These are phyloP conservation scores for Athalia rosae DNA, from an alignment of 2,888 invertebrate genomes.

Conservation along the genomic window DNA sequence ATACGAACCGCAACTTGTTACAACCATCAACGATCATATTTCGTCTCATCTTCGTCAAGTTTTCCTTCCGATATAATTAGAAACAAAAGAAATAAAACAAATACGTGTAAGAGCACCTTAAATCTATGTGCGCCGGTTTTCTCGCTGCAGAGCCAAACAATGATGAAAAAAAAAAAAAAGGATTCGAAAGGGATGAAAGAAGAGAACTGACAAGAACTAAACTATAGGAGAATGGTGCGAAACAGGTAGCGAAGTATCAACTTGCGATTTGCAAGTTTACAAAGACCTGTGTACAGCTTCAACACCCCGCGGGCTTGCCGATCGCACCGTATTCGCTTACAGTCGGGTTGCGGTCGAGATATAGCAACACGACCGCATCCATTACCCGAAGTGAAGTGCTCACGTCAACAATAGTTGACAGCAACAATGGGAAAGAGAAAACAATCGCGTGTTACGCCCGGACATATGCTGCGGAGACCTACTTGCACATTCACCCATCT, in stretches of 20 bases:
- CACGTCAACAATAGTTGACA: slow-evolving; percentile 38
- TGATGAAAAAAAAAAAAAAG: too few relatives aligned
- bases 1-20: background rate
- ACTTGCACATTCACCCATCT: slow-evolving; percentile 14
- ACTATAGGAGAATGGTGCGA: too few relatives aligned
- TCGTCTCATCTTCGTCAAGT: too few relatives aligned
- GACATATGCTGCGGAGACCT: slow-evolving; percentile 1
- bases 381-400: slow-evolving; percentile 37
- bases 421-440: slow-evolving; percentile 33
- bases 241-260: too few relatives aligned
- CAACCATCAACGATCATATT: background rate
- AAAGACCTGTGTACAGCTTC: slow-evolving; percentile 14
- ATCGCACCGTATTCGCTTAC: slow-evolving; percentile 5
- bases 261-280: background rate
- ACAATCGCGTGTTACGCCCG: slow-evolving; percentile 23
- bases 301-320: slow-evolving; percentile 12
- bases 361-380: slow-evolving; percentile 28
- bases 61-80: too few relatives aligned
- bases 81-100: background rate
- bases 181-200: too few relatives aligned
- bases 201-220: too few relatives aligned
- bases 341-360: background rate
- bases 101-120: background rate
- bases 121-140: too few relatives aligned
- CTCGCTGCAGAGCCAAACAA: too few relatives aligned